Base-by-base conservation (phyloP, 2,113 vertebrate species). In the Numenius arquata region DNA sequence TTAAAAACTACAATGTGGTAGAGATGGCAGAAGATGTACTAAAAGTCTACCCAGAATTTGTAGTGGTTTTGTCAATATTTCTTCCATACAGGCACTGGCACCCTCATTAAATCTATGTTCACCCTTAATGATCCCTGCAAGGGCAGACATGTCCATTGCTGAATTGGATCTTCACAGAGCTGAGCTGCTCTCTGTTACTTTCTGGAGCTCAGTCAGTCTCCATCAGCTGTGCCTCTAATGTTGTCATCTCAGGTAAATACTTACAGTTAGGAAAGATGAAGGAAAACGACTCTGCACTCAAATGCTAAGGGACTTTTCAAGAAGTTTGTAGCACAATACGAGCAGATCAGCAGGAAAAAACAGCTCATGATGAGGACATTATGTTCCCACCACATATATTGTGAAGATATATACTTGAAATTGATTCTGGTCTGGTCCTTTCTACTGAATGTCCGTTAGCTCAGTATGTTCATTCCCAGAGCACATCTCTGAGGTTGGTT, bases 321-420 rank as follows among this genome's bases (percentile, higher is more conserved):
- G 14, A 62, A 30, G 21, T 45, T 75, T 50, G 55, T 7, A 30
- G 19, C 16, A 34, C 21, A 83, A 26, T 29, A 56, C 2, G 6
- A 63, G 40, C 25, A 74, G 40, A 70, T 38, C 40, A 78, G 36
- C 17, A 29, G 30, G 11, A 25, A 27, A 61, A 85, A 9, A 21
- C 12, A 81, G 22, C 20, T 65, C 27, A 7, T 55, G 32, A 25
- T 59, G 74, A 78, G 6, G 30, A 41, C 11, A 32, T 22, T 5
- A 8, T 2, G 0, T 52, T 81, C 29, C 22, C 15, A 70, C 15
- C n/a, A 66, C 2, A 5, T 21, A 45, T 6, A 1, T 36, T 73
- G 20, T 61, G 48, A 76, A 83, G 34, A 61, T 80, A 68, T 52
- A 32, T 23, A 23, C 14, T 29, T 61, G 15, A 61, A 77, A 18